These are phyloP conservation scores for Nanorana parkeri DNA, from an alignment of 2,113 vertebrate species.

Conservation along the genomic window DNA sequence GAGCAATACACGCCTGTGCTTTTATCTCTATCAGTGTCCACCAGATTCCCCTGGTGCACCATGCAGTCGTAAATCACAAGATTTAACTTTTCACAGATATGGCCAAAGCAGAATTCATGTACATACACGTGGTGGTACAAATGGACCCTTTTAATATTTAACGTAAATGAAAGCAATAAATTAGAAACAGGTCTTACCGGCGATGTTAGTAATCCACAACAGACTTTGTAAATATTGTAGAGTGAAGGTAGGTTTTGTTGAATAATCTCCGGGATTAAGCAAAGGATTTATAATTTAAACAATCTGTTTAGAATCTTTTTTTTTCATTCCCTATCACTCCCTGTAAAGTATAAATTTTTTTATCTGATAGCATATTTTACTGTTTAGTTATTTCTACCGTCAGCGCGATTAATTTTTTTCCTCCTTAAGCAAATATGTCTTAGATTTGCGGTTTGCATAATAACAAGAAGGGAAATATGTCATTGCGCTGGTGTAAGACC, in stretches of 20 bases:
- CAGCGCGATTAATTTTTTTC: slow-evolving; percentile 57
- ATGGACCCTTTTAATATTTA: slow-evolving; percentile 81
- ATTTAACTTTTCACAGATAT: slow-evolving; percentile 76
- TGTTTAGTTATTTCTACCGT: slow-evolving; percentile 60
- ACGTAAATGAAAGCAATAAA: slow-evolving; percentile 83
- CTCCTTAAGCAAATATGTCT: slow-evolving; percentile 36
- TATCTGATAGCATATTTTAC: slow-evolving; percentile 58
- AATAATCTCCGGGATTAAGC: slow-evolving; percentile 79
- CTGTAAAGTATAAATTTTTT: slow-evolving; percentile 23
- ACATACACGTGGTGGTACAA: slow-evolving; percentile 81
- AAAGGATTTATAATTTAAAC: slow-evolving; percentile 72
- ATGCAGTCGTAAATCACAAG: slow-evolving; percentile 79
- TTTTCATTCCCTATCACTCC: slow-evolving; percentile 2
- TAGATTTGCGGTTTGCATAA: slow-evolving; percentile 23
- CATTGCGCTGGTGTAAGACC: neutral
- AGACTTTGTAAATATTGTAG: slow-evolving; percentile 79
- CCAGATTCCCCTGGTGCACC: slow-evolving; percentile 73
- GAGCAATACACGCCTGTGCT: slow-evolving; percentile 68
- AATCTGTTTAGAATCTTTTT: slow-evolving; percentile 69
- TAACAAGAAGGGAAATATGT: slow-evolving; percentile 28
- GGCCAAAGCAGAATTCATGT: slow-evolving; percentile 80
- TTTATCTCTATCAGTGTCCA: slow-evolving; percentile 74
- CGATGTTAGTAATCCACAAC: slow-evolving; percentile 81
- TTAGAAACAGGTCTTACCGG: slow-evolving; percentile 81
- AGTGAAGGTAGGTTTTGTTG: slow-evolving; percentile 79